These are phyloP conservation scores for Watsonalla binaria DNA, from an alignment of 2,888 invertebrate species.

Conservation along the genomic window DNA sequence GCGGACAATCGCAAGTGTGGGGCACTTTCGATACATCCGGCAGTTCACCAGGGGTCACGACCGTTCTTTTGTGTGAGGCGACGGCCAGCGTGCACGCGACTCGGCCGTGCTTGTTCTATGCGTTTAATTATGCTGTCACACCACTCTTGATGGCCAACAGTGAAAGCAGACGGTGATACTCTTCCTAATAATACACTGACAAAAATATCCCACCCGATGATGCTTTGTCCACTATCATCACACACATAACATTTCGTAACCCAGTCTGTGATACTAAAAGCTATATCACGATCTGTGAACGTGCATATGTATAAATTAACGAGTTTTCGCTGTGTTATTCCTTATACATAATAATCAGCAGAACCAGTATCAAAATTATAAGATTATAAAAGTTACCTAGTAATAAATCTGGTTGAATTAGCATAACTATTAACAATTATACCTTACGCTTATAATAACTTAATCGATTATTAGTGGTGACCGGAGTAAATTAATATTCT, in stretches of 20 bases:
- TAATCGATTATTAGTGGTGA: neutral
- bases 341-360: constrained; percentile 24
- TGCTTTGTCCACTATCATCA: constrained; percentile 11
- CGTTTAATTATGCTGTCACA: constrained; percentile 77
- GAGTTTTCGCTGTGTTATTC: constrained; percentile 25
- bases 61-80: constrained; percentile 62
- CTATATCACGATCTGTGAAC: constrained; percentile 30
- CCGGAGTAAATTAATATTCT: neutral
- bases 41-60: constrained; percentile 67
- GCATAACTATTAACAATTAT: constrained; percentile 19
- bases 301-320: constrained; percentile 28
- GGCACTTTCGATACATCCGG: constrained; percentile 74
- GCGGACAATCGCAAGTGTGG: constrained; percentile 44
- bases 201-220: constrained; percentile 17
- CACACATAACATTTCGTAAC: constrained; percentile 27
- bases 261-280: constrained; percentile 12
- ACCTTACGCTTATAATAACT: neutral
- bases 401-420: constrained; percentile 35
- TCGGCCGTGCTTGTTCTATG: constrained; percentile 66
- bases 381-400: constrained; percentile 17
- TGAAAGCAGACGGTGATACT: constrained; percentile 62
- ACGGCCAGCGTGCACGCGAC: constrained; percentile 51
- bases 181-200: constrained; percentile 55
- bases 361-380: constrained; percentile 25
- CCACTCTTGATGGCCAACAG: constrained; percentile 69